Evolutionary conservation across 1,140 invertebrate species (phyloP), one percentile per base, ranked within the genome.

Genomic region (Drosophila seguyi): DNA sequence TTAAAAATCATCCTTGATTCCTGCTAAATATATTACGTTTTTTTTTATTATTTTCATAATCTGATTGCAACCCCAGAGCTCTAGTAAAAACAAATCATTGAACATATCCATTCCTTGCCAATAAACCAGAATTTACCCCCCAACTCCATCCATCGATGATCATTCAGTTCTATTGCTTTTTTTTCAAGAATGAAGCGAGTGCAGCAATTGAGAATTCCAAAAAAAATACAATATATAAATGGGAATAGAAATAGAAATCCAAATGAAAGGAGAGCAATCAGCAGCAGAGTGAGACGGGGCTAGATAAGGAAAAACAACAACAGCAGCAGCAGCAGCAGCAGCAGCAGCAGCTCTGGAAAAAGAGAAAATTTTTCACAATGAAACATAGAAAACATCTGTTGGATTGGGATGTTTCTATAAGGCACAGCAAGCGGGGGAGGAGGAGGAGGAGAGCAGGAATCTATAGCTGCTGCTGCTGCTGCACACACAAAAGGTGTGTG

Each of bases 301-400:
- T 56, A 57, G 29, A 48, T 48, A 76, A 44, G 39, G 57, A 62
- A 45, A 52, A 60, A 62, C 55, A 52, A 44, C 42, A 55, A n/a
- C n/a, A n/a, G n/a, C n/a, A n/a, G n/a, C n/a, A n/a, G n/a, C n/a
- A n/a, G n/a, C n/a, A n/a, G n/a, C n/a, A n/a, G n/a, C n/a, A n/a
- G 22, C 27, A 20, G 20, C 20, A 29, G 20, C 14, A 14, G 13
- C 50, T 36, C 50, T 53, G 50, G 50, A 67, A 67, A 66, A 69
- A n/a, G 66, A 69, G 61, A 85, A 72, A 65, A 71, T 74, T 78
- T 77, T 69, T 74, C 81, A 81, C 71, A 79, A 79, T 81, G 62
- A 75, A 69, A 71, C 63, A 65, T 79, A 81, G 72, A 73, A 79
- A 86, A 86, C 83, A 86, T 86, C 83, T 86, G 83, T 63, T 84